phyloP scores from a whole-genome alignment of 2,888 invertebrate genomes.

The Drosophila algonquin region DNA sequence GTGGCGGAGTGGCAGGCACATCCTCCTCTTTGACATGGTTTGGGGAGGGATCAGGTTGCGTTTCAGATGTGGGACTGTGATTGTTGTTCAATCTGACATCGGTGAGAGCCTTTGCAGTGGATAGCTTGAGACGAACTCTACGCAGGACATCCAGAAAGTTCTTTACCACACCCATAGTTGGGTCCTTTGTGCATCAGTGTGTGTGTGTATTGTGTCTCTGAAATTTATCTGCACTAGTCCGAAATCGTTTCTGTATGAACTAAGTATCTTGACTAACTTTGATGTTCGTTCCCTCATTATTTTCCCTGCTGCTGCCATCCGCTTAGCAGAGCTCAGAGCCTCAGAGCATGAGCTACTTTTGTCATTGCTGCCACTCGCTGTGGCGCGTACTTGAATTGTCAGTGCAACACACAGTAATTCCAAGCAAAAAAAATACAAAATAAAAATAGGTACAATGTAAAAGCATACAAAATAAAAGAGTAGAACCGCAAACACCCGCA shows the following conservation, averaged over 20 bases:
- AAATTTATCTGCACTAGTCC: neutral
- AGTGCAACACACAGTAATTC: constrained; percentile 24
- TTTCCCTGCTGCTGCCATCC: neutral
- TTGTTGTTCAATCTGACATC: neutral
- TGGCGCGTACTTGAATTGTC: constrained; percentile 48
- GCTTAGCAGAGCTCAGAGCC: constrained; percentile 7
- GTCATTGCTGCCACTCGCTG: constrained; percentile 31
- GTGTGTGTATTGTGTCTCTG: neutral
- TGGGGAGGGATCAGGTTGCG: neutral
- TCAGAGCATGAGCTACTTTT: constrained; percentile 34
- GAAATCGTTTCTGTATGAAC: neutral
- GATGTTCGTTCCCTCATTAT: constrained; percentile 11
- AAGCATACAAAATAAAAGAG: constrained; percentile 25
- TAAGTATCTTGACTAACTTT: constrained; percentile 13
- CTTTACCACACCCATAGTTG: constrained; percentile 38
- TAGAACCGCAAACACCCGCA: constrained; percentile 14
- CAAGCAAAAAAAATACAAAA: constrained; percentile 11
- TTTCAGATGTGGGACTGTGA: neutral
- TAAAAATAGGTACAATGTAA: constrained; percentile 24
- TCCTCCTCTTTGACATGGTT: too few relatives aligned
- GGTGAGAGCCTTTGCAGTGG: neutral
- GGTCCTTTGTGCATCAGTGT: neutral
- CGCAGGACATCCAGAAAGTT: constrained; percentile 34
- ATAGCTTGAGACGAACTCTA: constrained; percentile 18
- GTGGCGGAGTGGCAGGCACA: neutral